Percentiles rank a stretch among this genome's conserved stretches.
These are phyloP conservation scores for Synanthedon andrenaeformis DNA, from an alignment of 2,888 invertebrate genomes.

Conservation along the genomic window DNA sequence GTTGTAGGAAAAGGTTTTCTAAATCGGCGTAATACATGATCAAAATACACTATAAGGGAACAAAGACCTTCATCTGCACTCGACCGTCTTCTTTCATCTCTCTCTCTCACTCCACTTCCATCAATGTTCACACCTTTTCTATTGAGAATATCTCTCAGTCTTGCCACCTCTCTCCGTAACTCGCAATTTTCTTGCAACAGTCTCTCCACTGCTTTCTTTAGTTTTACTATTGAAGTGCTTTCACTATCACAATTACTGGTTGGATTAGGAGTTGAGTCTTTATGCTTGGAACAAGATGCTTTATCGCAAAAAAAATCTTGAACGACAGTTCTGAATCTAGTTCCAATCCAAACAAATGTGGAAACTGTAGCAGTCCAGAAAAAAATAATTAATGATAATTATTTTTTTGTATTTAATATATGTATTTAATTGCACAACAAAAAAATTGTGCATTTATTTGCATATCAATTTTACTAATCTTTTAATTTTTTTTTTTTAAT, in stretches of 20 bases:
- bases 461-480: no score
- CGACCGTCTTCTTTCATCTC: no score
- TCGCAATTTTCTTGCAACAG: slow-evolving; percentile 34
- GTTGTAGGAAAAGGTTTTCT: no score
- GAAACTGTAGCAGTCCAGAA: slow-evolving; percentile 1
- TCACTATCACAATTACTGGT: slow-evolving; percentile 3
- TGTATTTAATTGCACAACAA: no score
- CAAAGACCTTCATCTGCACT: no score
- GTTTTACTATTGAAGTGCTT: slow-evolving; percentile 16
- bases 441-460: no score
- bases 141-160: slow-evolving; percentile 14
- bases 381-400: neutral
- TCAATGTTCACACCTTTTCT: neutral
- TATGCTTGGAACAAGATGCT: slow-evolving; percentile 17
- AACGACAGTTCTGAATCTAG: slow-evolving; percentile 10
- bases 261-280: slow-evolving; percentile 3
- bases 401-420: no score
- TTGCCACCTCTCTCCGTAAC: slow-evolving; percentile 37
- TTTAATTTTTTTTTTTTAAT: no score
- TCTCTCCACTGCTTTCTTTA: slow-evolving; percentile 30
- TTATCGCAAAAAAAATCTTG: slow-evolving; percentile 21
- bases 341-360: slow-evolving; percentile 10
- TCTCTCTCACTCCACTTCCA: neutral
- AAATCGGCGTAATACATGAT: no score
- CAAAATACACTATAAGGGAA: no score